A percentile compares a stretch with the other conserved stretches of the same genome.
phyloP scores from a whole-genome alignment of 2,797 vertebrate species.

The Sebastes kiyomatsui region DNA sequence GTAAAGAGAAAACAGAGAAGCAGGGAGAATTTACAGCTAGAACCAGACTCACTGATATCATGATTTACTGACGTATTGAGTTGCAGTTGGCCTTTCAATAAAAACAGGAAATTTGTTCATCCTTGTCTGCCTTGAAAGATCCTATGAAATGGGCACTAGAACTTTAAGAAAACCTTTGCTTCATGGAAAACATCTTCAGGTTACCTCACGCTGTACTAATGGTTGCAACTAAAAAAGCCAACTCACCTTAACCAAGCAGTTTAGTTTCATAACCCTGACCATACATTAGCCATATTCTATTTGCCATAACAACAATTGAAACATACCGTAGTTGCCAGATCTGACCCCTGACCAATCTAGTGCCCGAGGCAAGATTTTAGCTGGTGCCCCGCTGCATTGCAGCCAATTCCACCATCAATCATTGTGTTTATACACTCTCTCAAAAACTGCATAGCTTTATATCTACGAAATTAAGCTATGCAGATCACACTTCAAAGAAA shows the following conservation, averaged over 20 bases:
- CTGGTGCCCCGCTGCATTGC: too few species aligned
- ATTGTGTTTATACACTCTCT: too few species aligned
- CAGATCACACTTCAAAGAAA: too few species aligned
- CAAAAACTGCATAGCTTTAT: too few species aligned
- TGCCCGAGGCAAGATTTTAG: too few species aligned
- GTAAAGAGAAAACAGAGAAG: conserved; percentile 28
- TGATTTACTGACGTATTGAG: conserved; percentile 31
- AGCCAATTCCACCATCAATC: too few species aligned
- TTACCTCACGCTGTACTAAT: not conserved
- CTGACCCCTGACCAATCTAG: too few species aligned
- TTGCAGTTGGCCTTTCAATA: conserved; percentile 18
- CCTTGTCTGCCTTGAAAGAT: conserved; percentile 18
- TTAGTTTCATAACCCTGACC: too few species aligned
- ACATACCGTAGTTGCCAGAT: too few species aligned
- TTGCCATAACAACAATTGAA: too few species aligned
- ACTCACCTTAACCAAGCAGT: too few species aligned
- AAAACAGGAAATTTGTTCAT: conserved; percentile 32
- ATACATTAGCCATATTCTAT: too few species aligned
- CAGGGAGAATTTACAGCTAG: not conserved
- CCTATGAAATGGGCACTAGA: not conserved
- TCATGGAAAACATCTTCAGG: conserved; percentile 1
- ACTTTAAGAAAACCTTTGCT: not conserved
- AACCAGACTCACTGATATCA: not conserved
- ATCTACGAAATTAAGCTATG: accelerated
- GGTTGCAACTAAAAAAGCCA: not conserved